Evolutionary conservation across 64 coral and sea anemone genomes (phyloP).

Genomic region (Acropora yongei): DNA sequence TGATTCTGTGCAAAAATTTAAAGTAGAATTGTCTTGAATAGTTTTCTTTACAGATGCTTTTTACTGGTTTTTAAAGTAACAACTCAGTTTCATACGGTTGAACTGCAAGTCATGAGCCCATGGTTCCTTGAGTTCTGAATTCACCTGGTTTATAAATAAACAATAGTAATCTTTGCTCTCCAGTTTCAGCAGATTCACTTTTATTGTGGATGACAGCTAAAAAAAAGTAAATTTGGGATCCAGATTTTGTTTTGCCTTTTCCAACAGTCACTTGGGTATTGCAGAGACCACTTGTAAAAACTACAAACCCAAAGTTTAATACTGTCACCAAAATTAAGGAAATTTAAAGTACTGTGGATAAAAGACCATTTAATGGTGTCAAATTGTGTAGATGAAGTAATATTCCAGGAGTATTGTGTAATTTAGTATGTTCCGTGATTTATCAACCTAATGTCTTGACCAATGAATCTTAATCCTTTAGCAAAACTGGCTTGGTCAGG

Average conservation of each 20-base stretch:
- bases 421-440: no score
- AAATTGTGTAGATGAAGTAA: no score
- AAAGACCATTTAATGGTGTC: no score
- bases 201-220: not conserved
- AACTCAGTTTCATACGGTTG: not conserved
- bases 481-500: no score
- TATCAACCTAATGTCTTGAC: no score
- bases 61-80: not conserved
- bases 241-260: not conserved
- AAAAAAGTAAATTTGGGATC: not conserved
- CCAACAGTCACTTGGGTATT: not conserved
- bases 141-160: not conserved
- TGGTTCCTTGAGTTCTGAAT: not conserved
- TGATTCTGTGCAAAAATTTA: constrained; percentile 1
- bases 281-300: not conserved
- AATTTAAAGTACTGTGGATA: no score
- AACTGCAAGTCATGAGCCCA: not conserved
- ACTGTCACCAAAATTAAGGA: no score
- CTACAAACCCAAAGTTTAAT: no score
- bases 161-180: not conserved
- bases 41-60: not conserved
- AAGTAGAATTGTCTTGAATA: not conserved
- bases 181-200: not conserved
- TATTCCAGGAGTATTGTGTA: no score
- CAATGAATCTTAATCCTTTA: no score